phyloP scores from a whole-genome alignment of 2,888 invertebrate species.

The Micropterix aruncella region DNA sequence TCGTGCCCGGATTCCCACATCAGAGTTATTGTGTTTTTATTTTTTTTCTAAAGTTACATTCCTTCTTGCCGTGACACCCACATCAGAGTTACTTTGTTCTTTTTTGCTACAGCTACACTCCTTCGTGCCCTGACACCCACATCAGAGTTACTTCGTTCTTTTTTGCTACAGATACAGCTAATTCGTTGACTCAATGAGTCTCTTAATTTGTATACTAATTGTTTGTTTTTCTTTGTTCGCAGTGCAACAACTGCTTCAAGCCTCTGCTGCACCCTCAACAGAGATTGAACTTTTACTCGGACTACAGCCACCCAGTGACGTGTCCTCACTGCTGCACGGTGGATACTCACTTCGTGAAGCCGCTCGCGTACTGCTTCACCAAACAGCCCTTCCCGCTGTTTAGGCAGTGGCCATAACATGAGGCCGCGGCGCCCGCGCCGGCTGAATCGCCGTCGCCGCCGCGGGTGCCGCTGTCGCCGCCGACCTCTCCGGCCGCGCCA shows the following conservation, averaged over 20 bases:
- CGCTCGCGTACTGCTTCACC: constrained; percentile 70
- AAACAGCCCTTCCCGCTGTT: constrained; percentile 53
- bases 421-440: constrained; percentile 56
- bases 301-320: constrained; percentile 83
- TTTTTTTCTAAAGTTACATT: too few species aligned
- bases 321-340: constrained; percentile 84
- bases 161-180: too few species aligned
- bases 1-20: too few species aligned
- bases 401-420: constrained; percentile 81
- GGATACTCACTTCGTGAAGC: constrained; percentile 93
- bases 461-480: constrained; percentile 28
- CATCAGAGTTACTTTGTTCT: too few species aligned
- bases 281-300: constrained; percentile 83
- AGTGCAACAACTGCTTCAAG: constrained; percentile 90
- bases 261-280: constrained; percentile 77
- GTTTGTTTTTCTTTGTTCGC: constrained; percentile 18
- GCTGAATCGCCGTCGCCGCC: constrained; percentile 27
- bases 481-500: constrained; percentile 20
- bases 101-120: too few species aligned
- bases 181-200: too few species aligned
- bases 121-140: too few species aligned
- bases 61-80: too few species aligned
- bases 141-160: too few species aligned
- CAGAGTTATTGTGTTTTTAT: too few species aligned
- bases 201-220: constrained; percentile 1